Evolutionary conservation across 2,888 invertebrate species (phyloP).

Genomic region (Ophion ellenae): DNA sequence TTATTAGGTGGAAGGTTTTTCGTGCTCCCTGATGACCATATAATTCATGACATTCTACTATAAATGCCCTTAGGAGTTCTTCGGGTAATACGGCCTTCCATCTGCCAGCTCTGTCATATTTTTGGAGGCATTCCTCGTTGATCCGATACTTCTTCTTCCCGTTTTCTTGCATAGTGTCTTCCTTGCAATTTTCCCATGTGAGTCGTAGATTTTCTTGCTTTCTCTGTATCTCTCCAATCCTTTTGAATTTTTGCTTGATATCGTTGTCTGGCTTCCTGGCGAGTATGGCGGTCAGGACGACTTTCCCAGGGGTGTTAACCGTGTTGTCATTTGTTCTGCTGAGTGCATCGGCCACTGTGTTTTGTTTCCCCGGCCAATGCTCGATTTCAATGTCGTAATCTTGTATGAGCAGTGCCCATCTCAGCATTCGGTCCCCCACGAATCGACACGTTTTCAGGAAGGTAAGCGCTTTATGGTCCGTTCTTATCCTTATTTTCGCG

Average conservation of each 20-base stretch:
- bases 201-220: background rate
- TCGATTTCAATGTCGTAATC: background rate
- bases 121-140: background rate
- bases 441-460: slow-evolving; percentile 1
- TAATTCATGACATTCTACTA: too few species aligned
- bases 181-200: background rate
- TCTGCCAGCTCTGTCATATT: too few species aligned
- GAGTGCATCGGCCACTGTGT: background rate
- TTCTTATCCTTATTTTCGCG: too few species aligned
- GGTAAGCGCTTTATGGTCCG: background rate
- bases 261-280: background rate
- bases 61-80: too few species aligned
- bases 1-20: background rate
- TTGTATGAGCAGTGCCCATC: background rate
- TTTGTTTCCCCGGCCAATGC: background rate
- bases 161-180: background rate
- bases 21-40: background rate
- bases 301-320: background rate
- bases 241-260: background rate
- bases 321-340: background rate
- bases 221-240: background rate
- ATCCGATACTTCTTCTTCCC: background rate
- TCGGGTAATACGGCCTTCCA: too few species aligned
- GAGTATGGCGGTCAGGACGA: background rate
- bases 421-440: background rate